A percentile compares a stretch with the other conserved stretches of the same genome.
Conservation (phyloP, 2,797 vertebrate species). For the Champsocephalus esox region DNA sequence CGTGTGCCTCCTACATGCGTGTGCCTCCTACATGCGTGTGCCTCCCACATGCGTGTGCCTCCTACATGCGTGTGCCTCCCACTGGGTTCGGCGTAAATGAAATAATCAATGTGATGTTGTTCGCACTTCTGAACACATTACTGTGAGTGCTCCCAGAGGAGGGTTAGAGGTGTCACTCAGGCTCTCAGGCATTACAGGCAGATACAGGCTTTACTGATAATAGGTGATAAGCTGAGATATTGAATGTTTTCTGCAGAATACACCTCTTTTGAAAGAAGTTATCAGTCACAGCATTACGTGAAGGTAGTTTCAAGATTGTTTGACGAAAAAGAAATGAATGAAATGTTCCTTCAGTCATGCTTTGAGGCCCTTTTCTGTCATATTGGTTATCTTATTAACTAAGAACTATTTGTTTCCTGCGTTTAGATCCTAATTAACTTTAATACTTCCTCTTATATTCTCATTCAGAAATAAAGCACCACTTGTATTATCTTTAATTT, state of each 20-base stretch:
- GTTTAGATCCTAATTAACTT: neutral
- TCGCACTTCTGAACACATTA: constrained; percentile 47
- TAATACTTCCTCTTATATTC: neutral
- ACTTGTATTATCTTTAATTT: neutral
- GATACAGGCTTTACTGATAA: neutral
- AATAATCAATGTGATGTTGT: constrained; percentile 56
- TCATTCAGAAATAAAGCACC: neutral
- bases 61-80: constrained; percentile 39
- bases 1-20: constrained; percentile 23
- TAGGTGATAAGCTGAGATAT: neutral
- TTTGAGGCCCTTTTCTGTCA: neutral
- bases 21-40: constrained; percentile 16
- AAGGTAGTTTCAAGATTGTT: neutral
- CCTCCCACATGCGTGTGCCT: neutral
- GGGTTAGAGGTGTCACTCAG: constrained; percentile 36
- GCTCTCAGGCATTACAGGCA: neutral
- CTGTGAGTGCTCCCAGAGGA: constrained; percentile 38
- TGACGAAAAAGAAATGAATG: neutral
- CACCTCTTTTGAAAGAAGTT: neutral
- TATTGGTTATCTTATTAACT: neutral
- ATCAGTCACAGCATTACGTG: neutral
- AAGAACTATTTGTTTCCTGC: constrained; percentile 6
- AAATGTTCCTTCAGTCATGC: neutral
- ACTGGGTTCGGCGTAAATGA: constrained; percentile 51
- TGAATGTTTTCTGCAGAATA: neutral